These are phyloP conservation scores for Coelopa frigida DNA, from an alignment of 1,140 invertebrate genomes.

Conservation along the genomic window DNA sequence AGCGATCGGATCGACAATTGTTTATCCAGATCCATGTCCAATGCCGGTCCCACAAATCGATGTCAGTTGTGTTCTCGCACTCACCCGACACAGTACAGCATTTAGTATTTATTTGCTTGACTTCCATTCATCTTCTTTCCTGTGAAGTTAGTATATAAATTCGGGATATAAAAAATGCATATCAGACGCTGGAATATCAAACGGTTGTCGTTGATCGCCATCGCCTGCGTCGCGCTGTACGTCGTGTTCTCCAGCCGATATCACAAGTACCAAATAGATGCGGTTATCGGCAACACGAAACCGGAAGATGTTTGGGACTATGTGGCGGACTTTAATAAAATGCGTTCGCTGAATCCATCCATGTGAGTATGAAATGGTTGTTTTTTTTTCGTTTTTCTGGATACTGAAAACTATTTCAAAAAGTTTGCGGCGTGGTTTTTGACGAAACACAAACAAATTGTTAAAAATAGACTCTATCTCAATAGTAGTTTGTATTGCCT, in stretches of 20 bases:
- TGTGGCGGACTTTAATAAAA: slow-evolving; percentile 66
- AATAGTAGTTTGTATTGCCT: no score
- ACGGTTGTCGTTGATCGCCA: slow-evolving; percentile 20
- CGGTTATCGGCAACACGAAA: slow-evolving; percentile 47
- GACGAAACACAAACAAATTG: no score
- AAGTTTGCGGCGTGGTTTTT: no score
- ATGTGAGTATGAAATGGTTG: slow-evolving; percentile 52
- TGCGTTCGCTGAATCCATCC: slow-evolving; percentile 61
- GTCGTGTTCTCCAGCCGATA: slow-evolving; percentile 34
- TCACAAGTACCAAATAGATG: slow-evolving; percentile 42
- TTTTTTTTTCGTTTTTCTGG: no score
- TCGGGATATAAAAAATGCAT: slow-evolving; percentile 15
- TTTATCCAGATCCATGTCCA: no score
- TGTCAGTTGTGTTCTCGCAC: no score
- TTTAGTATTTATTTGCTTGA: not conserved
- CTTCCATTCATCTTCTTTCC: not conserved
- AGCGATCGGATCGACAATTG: no score
- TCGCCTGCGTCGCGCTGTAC: slow-evolving; percentile 23
- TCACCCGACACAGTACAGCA: not conserved
- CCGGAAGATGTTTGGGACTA: slow-evolving; percentile 62
- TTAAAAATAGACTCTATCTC: no score
- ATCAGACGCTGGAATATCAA: slow-evolving; percentile 30
- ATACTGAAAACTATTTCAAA: no score
- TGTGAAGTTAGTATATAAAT: no score
- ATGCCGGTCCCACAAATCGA: no score